Evolutionary conservation across 2,797 vertebrate species (phyloP), one percentile per base, ranked within the genome.

Genomic region (Mustela erminea): DNA sequence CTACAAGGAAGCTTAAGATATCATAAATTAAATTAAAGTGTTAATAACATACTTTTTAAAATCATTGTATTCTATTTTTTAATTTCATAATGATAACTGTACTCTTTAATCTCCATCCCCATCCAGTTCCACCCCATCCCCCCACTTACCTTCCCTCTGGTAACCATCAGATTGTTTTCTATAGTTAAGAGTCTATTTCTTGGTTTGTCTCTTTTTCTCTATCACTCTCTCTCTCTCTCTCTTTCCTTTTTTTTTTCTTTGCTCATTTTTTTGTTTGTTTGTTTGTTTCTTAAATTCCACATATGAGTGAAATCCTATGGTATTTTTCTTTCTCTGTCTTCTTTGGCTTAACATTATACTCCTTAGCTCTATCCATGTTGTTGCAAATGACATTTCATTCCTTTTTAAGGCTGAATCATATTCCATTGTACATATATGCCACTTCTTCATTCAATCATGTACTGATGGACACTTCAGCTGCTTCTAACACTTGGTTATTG

Each of bases 21-120:
- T 5, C 23, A 68, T 80, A 62, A 93, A 75, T 56, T 54, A 10
- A 93, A 64, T 78, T 46, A 66, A 93, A 82, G 41, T 68, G 66
- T 86, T 56, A 86, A 75, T 43, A 96, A 56, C 32, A 87, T 49
- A 93, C 17, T n/a, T 82, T 92, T 87, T 90, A 84, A 74, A 11
- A 95, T 70, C 10, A 70, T 70, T 7, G 35, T 74, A 0, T 78
- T 5, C 29, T 72, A 0, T 74, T 88, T 84, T 56, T 70, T 23
- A 11, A 38, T 70, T 70, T 72, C 35, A 72, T 41, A 35, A 72
- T 70, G 35, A 23, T 70, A 38, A 70, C 5, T 25, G 35, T 12
- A 41, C 70, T 72, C 70, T 72, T 72, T 41, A 72, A 72, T 41
- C 21, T 41, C 21, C 38, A 72, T 72, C 70, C 12, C n/a, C n/a